A percentile compares a stretch with the other conserved stretches of the same genome.
phyloP scores from a whole-genome alignment of 2,797 vertebrate species.

The Tiaroga cobitis region DNA sequence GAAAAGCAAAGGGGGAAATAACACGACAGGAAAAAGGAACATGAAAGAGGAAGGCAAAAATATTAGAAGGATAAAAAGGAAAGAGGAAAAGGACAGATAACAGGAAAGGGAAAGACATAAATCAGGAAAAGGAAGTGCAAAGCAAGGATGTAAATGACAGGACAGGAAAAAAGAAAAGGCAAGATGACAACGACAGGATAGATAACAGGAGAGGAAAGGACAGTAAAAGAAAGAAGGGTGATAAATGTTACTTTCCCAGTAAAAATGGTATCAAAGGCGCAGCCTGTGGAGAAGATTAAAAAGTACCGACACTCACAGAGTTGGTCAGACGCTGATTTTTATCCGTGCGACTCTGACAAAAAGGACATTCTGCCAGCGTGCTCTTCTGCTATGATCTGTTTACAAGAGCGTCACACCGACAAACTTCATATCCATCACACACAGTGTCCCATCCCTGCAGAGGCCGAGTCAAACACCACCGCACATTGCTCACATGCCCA shows the following conservation, averaged over 20 bases:
- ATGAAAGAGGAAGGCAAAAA: background rate
- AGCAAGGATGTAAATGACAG: background rate
- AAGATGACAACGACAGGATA: background rate
- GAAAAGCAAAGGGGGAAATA: background rate
- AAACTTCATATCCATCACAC: conserved; percentile 17
- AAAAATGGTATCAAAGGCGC: background rate
- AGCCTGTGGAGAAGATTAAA: background rate
- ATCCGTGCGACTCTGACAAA: background rate
- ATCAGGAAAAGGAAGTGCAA: background rate
- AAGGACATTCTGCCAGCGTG: conserved; percentile 20
- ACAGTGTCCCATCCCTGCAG: conserved; percentile 33
- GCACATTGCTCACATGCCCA: background rate
- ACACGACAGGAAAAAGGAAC: background rate
- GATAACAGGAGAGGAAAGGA: background rate
- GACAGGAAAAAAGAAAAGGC: background rate
- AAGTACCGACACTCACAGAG: background rate
- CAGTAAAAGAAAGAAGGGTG: background rate
- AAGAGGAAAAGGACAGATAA: background rate
- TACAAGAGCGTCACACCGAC: conserved; percentile 4
- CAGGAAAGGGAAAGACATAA: background rate
- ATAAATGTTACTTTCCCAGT: background rate
- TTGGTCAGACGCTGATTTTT: conserved; percentile 20
- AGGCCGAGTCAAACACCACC: conserved; percentile 19
- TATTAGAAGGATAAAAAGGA: background rate
- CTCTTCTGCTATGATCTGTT: conserved; percentile 32